These are phyloP conservation scores for Protobothrops flavoviridis DNA, from an alignment of 2,113 vertebrate species.

Conservation along the genomic window DNA sequence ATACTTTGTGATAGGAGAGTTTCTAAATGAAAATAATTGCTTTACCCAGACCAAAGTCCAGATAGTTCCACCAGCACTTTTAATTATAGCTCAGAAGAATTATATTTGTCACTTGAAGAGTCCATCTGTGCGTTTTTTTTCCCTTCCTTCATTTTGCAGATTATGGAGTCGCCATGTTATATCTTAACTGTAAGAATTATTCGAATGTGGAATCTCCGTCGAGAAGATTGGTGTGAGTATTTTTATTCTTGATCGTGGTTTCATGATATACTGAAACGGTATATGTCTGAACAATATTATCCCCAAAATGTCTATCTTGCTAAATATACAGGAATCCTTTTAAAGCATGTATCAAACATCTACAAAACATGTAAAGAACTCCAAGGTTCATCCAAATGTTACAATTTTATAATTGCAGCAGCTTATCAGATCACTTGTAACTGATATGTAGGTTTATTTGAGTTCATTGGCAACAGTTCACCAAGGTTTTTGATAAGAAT, in stretches of 20 bases:
- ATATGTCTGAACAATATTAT: background rate
- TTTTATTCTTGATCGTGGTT: background rate
- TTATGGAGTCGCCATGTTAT: slow-evolving; percentile 56
- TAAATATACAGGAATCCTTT: background rate
- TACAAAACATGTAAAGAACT: background rate
- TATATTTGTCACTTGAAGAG: background rate
- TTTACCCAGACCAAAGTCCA: background rate
- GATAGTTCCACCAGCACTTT: background rate
- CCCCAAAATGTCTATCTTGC: background rate
- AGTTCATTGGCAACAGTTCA: background rate
- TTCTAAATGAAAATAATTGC: background rate
- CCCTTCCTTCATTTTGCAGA: slow-evolving; percentile 22
- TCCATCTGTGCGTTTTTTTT: background rate
- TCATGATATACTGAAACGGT: background rate
- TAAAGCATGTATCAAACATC: background rate
- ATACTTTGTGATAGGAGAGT: background rate
- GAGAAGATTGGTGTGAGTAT: slow-evolving; percentile 73
- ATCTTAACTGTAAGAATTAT: slow-evolving; percentile 72
- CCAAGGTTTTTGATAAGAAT: background rate
- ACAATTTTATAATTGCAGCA: background rate
- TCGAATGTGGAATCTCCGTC: slow-evolving; percentile 63
- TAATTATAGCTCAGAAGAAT: background rate
- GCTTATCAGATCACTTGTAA: background rate
- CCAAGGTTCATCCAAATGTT: background rate
- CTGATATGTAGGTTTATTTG: background rate